phyloP scores from a whole-genome alignment of 2,888 invertebrate genomes.

The Byasa hedistus region DNA sequence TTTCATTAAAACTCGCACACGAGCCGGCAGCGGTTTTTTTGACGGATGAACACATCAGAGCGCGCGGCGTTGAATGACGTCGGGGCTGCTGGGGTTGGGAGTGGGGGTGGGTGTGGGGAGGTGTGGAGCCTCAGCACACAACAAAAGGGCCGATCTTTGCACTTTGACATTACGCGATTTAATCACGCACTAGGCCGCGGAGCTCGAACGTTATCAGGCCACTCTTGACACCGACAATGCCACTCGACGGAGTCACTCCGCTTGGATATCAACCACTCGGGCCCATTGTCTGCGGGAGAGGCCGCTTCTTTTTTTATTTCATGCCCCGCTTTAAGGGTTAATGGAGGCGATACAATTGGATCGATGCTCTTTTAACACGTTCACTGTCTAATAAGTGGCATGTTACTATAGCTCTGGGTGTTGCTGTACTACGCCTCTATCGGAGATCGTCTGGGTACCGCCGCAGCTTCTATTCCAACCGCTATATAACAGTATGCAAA shows the following conservation, averaged over 20 bases:
- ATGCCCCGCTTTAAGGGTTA: slow-evolving; percentile 16
- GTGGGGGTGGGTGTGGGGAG: no score
- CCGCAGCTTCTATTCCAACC: no score
- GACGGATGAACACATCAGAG: slow-evolving; percentile 70
- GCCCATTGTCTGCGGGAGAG: slow-evolving; percentile 47
- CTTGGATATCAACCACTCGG: slow-evolving; percentile 44
- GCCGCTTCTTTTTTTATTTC: slow-evolving; percentile 30
- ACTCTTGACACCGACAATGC: slow-evolving; percentile 69
- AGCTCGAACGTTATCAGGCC: slow-evolving; percentile 62
- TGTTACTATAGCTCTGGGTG: no score
- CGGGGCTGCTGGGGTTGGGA: no score
- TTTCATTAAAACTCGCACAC: slow-evolving; percentile 37
- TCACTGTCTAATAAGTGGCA: no score
- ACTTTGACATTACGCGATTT: slow-evolving; percentile 79
- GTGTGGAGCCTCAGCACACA: slow-evolving; percentile 31
- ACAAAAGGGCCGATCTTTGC: slow-evolving; percentile 75
- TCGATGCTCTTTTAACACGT: neutral
- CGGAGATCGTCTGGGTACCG: no score
- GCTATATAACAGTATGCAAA: no score
- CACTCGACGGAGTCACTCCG: slow-evolving; percentile 65
- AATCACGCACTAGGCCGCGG: slow-evolving; percentile 72
- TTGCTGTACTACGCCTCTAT: no score
- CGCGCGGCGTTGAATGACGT: slow-evolving; percentile 61
- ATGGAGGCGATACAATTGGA: slow-evolving; percentile 10
- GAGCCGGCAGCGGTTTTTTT: slow-evolving; percentile 58